Conservation (phyloP, 2,888 invertebrate genomes). For the Conus canariensis region DNA sequence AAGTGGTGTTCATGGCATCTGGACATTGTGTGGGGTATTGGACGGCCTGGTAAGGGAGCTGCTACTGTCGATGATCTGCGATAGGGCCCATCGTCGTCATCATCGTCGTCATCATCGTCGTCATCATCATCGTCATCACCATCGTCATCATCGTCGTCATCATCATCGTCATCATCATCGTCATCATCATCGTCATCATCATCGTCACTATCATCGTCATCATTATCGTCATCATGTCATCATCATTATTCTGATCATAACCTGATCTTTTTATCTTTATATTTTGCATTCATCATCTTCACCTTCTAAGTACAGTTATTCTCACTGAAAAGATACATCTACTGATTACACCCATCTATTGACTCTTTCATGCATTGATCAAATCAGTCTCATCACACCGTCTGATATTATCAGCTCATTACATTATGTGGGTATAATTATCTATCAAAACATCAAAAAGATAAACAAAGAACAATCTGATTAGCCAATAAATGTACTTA, state of each 20-base stretch:
- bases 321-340: no score
- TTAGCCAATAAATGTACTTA: no score
- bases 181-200: neutral
- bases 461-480: no score
- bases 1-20: slow-evolving; percentile 49
- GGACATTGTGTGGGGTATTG: slow-evolving; percentile 55
- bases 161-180: neutral
- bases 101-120: neutral
- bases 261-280: neutral
- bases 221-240: neutral
- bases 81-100: neutral
- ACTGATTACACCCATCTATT: no score
- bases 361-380: no score
- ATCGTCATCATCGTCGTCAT: neutral
- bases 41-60: slow-evolving; percentile 43
- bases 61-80: slow-evolving; percentile 41
- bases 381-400: no score
- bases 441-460: no score
- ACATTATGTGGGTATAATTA: no score
- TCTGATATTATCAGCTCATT: no score
- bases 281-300: no score
- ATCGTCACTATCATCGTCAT: neutral
- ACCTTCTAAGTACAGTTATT: no score
- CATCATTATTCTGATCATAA: neutral
- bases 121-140: neutral